phyloP scores from a whole-genome alignment of 2,113 vertebrate species.

The Garra rufa region DNA sequence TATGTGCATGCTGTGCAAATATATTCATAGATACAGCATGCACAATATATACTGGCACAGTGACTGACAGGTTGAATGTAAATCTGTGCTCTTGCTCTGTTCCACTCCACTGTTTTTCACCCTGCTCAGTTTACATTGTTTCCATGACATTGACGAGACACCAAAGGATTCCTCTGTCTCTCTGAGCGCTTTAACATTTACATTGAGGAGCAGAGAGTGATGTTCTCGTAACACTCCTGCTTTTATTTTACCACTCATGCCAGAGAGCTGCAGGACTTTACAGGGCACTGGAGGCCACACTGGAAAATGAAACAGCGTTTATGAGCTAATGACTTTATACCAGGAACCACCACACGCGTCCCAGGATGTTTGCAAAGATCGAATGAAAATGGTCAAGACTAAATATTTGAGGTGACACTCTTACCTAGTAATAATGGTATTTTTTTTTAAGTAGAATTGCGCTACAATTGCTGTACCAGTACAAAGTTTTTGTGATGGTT shows the following conservation, averaged over 20 bases:
- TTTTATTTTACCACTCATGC: background rate
- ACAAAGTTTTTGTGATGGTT: background rate
- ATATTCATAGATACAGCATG: background rate
- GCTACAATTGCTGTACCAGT: no score
- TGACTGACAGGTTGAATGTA: background rate
- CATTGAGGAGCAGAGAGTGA: conserved; percentile 12
- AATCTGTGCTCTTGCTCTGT: background rate
- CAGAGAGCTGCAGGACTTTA: background rate
- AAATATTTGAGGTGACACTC: background rate
- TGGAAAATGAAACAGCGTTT: background rate
- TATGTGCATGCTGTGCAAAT: background rate
- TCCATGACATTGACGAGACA: conserved; percentile 20
- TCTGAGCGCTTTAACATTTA: conserved; percentile 18
- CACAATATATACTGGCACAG: background rate
- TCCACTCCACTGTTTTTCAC: background rate
- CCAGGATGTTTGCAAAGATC: background rate
- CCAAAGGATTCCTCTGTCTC: background rate
- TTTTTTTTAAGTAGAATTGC: no score
- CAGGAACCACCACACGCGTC: background rate
- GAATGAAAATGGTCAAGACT: background rate
- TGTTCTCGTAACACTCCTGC: conserved; percentile 5
- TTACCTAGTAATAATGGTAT: no score
- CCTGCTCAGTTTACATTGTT: conserved; percentile 22
- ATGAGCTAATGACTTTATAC: background rate
- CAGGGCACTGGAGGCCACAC: background rate